Evolutionary conservation across 2,113 vertebrate species (phyloP), one percentile per base, ranked within the genome.

Genomic region (Fregata magnificens): DNA sequence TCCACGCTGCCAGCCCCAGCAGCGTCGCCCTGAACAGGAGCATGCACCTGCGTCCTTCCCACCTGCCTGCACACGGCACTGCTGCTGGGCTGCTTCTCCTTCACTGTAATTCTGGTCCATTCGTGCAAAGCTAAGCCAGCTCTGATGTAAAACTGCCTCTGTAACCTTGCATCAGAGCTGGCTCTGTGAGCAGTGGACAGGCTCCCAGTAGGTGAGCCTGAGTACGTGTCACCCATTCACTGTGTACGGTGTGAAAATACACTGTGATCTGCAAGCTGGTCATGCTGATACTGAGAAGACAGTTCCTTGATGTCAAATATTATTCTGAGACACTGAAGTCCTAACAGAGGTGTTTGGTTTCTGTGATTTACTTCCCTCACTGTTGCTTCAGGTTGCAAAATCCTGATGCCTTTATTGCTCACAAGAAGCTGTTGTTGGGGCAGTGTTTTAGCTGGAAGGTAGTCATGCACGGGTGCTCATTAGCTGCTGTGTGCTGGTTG

Each of bases 31-130:
- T 22, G 69, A 36, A 32, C 8, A 8, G 72, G 19, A 67, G 4
- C 24, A 5, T 1, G 7, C 32, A 28, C 6, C 29, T 8, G 19
- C 15, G 3, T 67, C 53, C 63, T 40, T 84, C 63, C 66, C 44
- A n/a, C 38, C 18, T 4, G 4, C 14, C 40, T 36, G 13, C 8
- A 6, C 13, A 6, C 0, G 3, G 63, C 16, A 2, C 22, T 61
- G 65, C 70, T 73, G 59, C 47, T 34, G 50, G 32, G 19, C 26
- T 47, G 38, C 38, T 89, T 7, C 66, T 63, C 66, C 56, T 49
- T 52, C 10, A 0, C 25, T 53, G 28, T 9, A 15, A 24, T 55
- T 63, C 32, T 20, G 58, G 21, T 11, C 25, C 6, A 2, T 13
- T 47, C 0, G 0, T 18, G 32, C 58, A 77, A 58, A 77, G 47